A percentile compares a stretch with the other conserved stretches of the same genome.
Conservation (phyloP, 2,888 invertebrate species). For the Linnaemya tessellans region DNA sequence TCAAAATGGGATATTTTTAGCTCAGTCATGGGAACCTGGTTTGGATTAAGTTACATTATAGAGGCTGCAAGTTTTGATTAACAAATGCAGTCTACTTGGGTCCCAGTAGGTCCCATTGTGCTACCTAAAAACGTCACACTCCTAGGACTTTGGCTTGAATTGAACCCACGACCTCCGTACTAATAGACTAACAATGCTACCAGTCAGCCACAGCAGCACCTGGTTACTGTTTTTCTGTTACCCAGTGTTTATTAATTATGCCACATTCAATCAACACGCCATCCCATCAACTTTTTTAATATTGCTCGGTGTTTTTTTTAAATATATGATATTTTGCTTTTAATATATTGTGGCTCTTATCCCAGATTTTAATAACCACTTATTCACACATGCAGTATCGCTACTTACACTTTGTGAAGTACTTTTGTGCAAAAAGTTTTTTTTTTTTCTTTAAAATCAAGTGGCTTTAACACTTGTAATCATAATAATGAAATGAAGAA, state of each 20-base stretch:
- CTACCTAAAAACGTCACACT: too few relatives aligned
- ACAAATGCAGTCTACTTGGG: too few relatives aligned
- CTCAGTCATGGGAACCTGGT: too few relatives aligned
- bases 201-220: too few relatives aligned
- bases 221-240: too few relatives aligned
- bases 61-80: too few relatives aligned
- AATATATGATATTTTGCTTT: conserved; percentile 6
- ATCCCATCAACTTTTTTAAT: neutral
- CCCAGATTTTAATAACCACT: conserved; percentile 63
- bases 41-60: too few relatives aligned
- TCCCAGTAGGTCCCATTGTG: too few relatives aligned
- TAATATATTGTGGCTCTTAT: conserved; percentile 47
- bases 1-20: too few relatives aligned
- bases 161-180: too few relatives aligned
- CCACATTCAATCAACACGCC: conserved; percentile 30
- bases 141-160: too few relatives aligned
- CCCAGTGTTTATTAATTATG: conserved; percentile 4
- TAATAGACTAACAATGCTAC: too few relatives aligned
- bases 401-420: conserved; percentile 39
- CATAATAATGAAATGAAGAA: conserved; percentile 34
- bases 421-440: conserved; percentile 25
- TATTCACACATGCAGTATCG: conserved; percentile 66
- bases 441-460: conserved; percentile 59
- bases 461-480: conserved; percentile 67
- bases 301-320: neutral